Evolutionary conservation across 2,113 vertebrate genomes (phyloP).

Genomic region (Cynocephalus volans): DNA sequence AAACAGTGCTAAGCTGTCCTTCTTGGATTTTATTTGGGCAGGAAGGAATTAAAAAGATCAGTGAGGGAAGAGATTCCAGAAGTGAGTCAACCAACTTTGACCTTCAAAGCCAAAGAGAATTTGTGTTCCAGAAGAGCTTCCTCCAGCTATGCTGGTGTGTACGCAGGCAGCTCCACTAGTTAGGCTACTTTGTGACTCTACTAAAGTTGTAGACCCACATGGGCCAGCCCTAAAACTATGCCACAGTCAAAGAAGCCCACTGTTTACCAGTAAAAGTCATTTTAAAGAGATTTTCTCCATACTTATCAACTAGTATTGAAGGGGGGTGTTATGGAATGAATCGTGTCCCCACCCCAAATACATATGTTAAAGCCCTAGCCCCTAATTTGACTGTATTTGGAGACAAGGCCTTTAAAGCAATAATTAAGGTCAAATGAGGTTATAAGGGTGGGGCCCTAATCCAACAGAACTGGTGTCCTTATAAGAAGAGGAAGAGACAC

Average conservation of each 20-base stretch:
- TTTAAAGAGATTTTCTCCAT: conserved; percentile 11
- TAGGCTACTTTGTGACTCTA: not conserved
- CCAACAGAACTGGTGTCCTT: not conserved
- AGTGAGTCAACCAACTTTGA: not conserved
- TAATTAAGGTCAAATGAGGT: not conserved
- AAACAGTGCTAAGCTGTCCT: not conserved
- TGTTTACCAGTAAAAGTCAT: not conserved
- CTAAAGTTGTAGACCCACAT: not conserved
- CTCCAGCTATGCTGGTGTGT: not conserved
- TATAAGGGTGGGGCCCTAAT: not conserved
- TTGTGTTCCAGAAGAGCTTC: not conserved
- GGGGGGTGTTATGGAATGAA: not conserved
- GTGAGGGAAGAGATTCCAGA: not conserved
- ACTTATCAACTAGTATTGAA: not conserved
- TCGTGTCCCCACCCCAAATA: not conserved
- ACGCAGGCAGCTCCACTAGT: not conserved
- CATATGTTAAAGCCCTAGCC: not conserved
- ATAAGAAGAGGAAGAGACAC: not conserved
- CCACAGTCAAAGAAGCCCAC: not conserved
- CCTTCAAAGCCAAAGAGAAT: conserved; percentile 9
- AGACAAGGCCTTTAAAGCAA: not conserved
- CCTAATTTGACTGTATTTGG: not conserved
- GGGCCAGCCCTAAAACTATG: not conserved
- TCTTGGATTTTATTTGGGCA: not conserved
- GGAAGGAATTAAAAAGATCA: not conserved